Percentiles rank a stretch among this genome's conserved stretches.
Conservation (phyloP, 2,888 invertebrate species). For the Netelia fuscicornis region DNA sequence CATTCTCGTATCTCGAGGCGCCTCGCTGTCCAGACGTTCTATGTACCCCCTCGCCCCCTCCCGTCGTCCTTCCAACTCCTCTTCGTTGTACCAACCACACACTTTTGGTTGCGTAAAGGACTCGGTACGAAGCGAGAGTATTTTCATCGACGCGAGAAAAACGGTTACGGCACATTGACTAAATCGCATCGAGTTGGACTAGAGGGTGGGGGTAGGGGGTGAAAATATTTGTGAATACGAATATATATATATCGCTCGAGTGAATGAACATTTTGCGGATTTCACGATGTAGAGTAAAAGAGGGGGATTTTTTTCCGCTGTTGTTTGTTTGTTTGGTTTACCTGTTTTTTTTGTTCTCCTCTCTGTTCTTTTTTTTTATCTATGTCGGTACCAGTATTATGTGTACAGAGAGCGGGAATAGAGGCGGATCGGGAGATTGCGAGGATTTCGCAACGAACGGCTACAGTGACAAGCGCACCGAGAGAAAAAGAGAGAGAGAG, state of each 20-base stretch:
- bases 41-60: constrained; percentile 60
- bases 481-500: constrained; percentile 36
- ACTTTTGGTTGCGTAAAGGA: constrained; percentile 48
- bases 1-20: constrained; percentile 82
- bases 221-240: background rate
- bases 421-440: constrained; percentile 32
- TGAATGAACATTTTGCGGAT: constrained; percentile 61
- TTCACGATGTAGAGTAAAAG: constrained; percentile 48
- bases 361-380: constrained; percentile 38
- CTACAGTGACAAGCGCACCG: constrained; percentile 62
- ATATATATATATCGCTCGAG: background rate
- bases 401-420: constrained; percentile 41
- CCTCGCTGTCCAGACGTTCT: constrained; percentile 80
- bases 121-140: constrained; percentile 34
- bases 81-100: background rate
- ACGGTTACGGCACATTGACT: constrained; percentile 16
- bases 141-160: constrained; percentile 33
- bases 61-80: background rate
- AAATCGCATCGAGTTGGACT: background rate
- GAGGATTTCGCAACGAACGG: constrained; percentile 58
- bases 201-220: background rate
- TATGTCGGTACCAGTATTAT: constrained; percentile 50
- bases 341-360: no score
- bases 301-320: no score
- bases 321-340: no score